phyloP scores from a whole-genome alignment of 2,888 invertebrate species.

The Chrysopilus asiliformis region DNA sequence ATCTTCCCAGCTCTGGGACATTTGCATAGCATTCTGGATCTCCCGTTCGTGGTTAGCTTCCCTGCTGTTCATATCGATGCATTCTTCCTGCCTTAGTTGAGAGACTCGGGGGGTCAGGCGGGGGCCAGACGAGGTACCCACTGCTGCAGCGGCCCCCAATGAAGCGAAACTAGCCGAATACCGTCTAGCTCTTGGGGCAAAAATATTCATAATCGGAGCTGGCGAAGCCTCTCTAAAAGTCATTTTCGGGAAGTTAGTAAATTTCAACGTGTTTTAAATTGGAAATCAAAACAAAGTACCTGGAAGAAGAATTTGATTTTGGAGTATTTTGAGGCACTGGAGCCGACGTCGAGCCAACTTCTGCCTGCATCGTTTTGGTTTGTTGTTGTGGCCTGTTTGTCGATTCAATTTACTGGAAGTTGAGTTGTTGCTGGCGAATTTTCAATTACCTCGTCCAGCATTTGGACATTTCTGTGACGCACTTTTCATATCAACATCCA shows the following conservation, averaged over 20 bases:
- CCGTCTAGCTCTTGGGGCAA: slow-evolving; percentile 60
- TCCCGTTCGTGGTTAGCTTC: slow-evolving; percentile 88
- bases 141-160: slow-evolving; percentile 36
- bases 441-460: too few species aligned
- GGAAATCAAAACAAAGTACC: slow-evolving; percentile 37
- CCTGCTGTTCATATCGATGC: slow-evolving; percentile 67
- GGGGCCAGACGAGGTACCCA: slow-evolving; percentile 41
- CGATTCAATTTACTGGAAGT: too few species aligned
- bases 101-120: slow-evolving; percentile 72
- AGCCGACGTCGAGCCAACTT: slow-evolving; percentile 14
- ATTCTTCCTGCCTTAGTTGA: slow-evolving; percentile 79
- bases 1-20: slow-evolving; percentile 92
- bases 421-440: too few species aligned
- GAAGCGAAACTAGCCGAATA: slow-evolving; percentile 83
- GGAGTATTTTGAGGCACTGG: slow-evolving; percentile 20
- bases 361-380: slow-evolving; percentile 13
- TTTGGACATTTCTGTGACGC: too few species aligned
- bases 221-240: slow-evolving; percentile 54
- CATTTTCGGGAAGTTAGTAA: slow-evolving; percentile 10
- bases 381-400: slow-evolving; percentile 12
- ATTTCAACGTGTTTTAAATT: not conserved
- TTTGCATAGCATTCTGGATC: slow-evolving; percentile 81
- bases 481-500: too few species aligned
- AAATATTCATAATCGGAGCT: slow-evolving; percentile 55
- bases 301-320: slow-evolving; percentile 50